These are phyloP conservation scores for Gobio gobio DNA, from an alignment of 2,113 vertebrate genomes.

Conservation along the genomic window DNA sequence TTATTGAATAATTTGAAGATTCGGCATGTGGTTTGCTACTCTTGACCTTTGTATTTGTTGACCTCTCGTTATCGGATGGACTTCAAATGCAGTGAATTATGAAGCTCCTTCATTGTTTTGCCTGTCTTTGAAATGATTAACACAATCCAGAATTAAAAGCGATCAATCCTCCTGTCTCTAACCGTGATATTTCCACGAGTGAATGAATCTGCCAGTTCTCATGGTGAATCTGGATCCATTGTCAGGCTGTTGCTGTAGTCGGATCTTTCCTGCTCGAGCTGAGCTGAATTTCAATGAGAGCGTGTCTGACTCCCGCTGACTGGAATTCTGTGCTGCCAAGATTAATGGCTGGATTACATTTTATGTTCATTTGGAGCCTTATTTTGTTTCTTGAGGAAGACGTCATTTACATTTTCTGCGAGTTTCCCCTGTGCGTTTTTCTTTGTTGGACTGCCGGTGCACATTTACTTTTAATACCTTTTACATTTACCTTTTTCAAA, in stretches of 20 bases:
- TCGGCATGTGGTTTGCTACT: neutral
- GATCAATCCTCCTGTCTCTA: neutral
- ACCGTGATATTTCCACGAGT: neutral
- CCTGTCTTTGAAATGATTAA: neutral
- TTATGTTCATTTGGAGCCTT: neutral
- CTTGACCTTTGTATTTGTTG: neutral
- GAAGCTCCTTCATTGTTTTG: neutral
- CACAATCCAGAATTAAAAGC: neutral
- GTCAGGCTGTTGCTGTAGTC: constrained; percentile 18
- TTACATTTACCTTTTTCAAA: neutral
- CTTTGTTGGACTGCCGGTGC: neutral
- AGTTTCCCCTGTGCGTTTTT: neutral
- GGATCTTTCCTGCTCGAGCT: neutral
- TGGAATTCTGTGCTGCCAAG: neutral
- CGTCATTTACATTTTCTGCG: neutral
- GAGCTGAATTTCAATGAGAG: constrained; percentile 30
- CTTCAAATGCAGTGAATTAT: neutral
- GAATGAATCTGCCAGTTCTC: neutral
- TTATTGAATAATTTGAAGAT: neutral
- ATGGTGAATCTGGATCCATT: neutral
- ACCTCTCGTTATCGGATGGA: neutral
- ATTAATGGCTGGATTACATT: constrained; percentile 16
- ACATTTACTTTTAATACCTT: neutral
- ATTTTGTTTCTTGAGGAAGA: neutral
- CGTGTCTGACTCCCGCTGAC: constrained; percentile 16